phyloP scores from a whole-genome alignment of 2,113 vertebrate genomes.

The Epinephelus lanceolatus region DNA sequence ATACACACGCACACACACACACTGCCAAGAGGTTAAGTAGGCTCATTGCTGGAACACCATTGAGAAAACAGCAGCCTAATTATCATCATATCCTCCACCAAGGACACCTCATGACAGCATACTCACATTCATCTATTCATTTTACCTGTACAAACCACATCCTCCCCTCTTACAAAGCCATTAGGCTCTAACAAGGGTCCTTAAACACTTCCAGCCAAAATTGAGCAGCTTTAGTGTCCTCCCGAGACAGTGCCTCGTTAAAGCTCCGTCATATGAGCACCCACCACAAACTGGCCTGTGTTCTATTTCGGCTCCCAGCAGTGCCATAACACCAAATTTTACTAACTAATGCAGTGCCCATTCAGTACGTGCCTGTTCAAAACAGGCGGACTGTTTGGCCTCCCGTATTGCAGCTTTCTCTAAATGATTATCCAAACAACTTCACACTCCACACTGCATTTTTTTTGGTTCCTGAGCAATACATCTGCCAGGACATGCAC shows the following conservation, averaged over 20 bases:
- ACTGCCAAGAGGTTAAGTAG: conserved; percentile 54
- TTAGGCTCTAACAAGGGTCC: conserved; percentile 66
- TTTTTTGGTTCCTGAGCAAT: too few relatives aligned
- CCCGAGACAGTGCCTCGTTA: conserved; percentile 56
- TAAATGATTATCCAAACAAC: too few relatives aligned
- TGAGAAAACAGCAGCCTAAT: conserved; percentile 71
- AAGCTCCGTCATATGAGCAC: conserved; percentile 39
- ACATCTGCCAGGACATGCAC: too few relatives aligned
- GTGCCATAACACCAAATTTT: conserved; percentile 26
- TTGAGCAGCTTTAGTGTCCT: conserved; percentile 57
- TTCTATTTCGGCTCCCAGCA: conserved; percentile 22
- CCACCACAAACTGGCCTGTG: conserved; percentile 23
- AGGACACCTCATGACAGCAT: conserved; percentile 58
- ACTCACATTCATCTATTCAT: conserved; percentile 58
- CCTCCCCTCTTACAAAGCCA: conserved; percentile 59
- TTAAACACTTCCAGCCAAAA: conserved; percentile 60
- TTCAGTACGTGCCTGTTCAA: too few relatives aligned
- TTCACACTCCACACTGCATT: too few relatives aligned
- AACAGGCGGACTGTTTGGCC: too few relatives aligned
- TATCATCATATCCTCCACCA: conserved; percentile 70
- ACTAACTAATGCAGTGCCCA: neutral
- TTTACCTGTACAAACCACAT: conserved; percentile 60
- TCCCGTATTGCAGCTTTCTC: too few relatives aligned
- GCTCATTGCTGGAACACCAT: conserved; percentile 45
- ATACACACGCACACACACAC: conserved; percentile 20